These are phyloP conservation scores for Deilephila elpenor DNA, from an alignment of 2,888 invertebrate species.

Conservation along the genomic window DNA sequence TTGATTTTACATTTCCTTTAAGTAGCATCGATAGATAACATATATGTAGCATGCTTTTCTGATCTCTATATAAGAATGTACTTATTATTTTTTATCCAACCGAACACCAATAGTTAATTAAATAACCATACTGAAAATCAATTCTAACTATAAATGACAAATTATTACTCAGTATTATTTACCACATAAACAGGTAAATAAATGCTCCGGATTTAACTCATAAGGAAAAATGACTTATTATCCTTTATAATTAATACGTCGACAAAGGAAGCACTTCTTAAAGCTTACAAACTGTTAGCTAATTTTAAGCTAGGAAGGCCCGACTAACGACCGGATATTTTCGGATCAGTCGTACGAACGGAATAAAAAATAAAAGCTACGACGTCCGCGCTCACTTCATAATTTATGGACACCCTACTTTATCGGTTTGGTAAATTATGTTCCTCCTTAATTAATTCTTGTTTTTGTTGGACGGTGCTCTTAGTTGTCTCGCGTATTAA, in stretches of 20 bases:
- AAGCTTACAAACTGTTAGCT: slow-evolving; percentile 61
- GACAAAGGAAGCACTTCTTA: slow-evolving; percentile 53
- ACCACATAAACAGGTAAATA: slow-evolving; percentile 8
- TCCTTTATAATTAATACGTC: slow-evolving; percentile 24
- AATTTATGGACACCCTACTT: slow-evolving; percentile 73
- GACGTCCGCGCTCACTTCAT: slow-evolving; percentile 59
- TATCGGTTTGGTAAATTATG: slow-evolving; percentile 63
- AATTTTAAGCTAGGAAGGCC: slow-evolving; percentile 71
- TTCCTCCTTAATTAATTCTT: slow-evolving; percentile 56
- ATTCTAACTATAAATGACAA: not conserved
- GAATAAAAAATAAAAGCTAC: slow-evolving; percentile 68
- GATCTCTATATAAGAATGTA: no score
- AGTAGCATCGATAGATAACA: no score
- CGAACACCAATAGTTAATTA: not conserved
- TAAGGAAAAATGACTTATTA: slow-evolving; percentile 9
- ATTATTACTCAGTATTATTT: not conserved
- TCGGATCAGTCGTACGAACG: slow-evolving; percentile 69
- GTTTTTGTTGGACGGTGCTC: slow-evolving; percentile 45
- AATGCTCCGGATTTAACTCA: no score
- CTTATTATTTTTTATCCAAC: no score
- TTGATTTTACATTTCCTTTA: no score
- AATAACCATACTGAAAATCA: not conserved
- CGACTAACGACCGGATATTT: slow-evolving; percentile 75
- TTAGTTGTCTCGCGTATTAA: slow-evolving; percentile 28
- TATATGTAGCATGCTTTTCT: no score